Evolutionary conservation across 30 jellyfish, hydroid and myxozoan species (phyloP).

Genomic region (Clytia hemisphaerica): DNA sequence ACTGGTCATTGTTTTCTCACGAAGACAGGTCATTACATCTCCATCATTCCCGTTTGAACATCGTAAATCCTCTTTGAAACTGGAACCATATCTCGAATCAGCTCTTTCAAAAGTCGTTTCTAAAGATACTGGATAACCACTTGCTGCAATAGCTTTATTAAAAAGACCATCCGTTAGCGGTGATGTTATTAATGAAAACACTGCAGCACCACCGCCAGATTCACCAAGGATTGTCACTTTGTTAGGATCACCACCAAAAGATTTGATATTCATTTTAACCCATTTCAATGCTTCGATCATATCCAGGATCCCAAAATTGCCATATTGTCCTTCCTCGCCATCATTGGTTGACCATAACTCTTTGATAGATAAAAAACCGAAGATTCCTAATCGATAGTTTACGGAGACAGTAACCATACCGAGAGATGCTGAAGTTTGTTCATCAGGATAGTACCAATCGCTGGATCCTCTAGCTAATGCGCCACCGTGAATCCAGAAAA

Average conservation of each 20-base stretch:
- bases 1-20: too few relatives aligned
- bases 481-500: constrained; percentile 62
- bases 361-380: constrained; percentile 36
- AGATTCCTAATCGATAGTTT: constrained; percentile 46
- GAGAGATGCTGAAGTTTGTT: constrained; percentile 4
- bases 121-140: too few relatives aligned
- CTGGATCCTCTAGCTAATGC: neutral
- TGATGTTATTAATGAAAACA: constrained; percentile 14
- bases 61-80: too few relatives aligned
- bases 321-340: too few relatives aligned
- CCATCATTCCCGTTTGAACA: too few relatives aligned
- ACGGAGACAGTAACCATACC: constrained; percentile 32
- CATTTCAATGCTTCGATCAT: constrained; percentile 36
- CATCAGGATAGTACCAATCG: constrained; percentile 27
- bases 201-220: constrained; percentile 45
- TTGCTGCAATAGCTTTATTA: constrained; percentile 31
- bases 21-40: too few relatives aligned
- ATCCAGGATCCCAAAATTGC: constrained; percentile 44
- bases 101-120: too few relatives aligned
- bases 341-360: too few relatives aligned
- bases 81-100: too few relatives aligned
- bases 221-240: constrained; percentile 38
- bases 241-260: constrained; percentile 31
- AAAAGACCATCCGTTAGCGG: constrained; percentile 38
- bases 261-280: constrained; percentile 27